Evolutionary conservation across 2,797 vertebrate species (phyloP).

Genomic region (Cheirogaleus major): DNA sequence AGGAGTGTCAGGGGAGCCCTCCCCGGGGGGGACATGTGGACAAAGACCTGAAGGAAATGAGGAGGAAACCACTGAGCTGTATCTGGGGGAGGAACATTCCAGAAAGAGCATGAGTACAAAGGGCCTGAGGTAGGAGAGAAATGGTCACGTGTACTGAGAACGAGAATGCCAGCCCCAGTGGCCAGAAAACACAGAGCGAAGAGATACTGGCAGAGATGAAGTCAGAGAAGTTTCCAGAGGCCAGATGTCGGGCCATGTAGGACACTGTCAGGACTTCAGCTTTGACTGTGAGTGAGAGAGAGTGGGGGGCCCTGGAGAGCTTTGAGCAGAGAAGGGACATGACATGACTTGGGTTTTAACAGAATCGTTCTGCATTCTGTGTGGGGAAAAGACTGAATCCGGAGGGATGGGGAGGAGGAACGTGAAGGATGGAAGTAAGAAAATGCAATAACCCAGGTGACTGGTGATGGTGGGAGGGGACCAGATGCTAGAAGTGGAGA

Average conservation of each 20-base stretch:
- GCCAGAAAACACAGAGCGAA: not conserved
- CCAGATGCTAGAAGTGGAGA: not conserved
- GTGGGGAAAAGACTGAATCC: not conserved
- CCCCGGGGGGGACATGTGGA: not conserved
- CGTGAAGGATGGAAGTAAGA: not conserved
- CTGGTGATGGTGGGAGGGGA: not conserved
- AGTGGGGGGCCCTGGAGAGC: not conserved
- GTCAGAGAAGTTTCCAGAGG: not conserved
- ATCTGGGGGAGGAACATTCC: not conserved
- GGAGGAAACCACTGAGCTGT: not conserved
- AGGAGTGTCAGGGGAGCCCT: not conserved
- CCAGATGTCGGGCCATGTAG: accelerated
- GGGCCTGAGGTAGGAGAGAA: not conserved
- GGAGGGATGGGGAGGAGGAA: not conserved
- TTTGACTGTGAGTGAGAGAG: not conserved
- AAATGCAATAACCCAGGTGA: not conserved
- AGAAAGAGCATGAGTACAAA: not conserved
- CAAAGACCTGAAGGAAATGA: not conserved
- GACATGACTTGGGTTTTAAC: not conserved
- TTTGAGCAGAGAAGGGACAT: not conserved
- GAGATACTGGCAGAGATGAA: not conserved
- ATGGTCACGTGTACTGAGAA: not conserved
- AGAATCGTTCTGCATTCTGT: not conserved
- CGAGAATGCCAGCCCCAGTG: not conserved
- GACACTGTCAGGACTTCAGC: not conserved